A percentile compares a stretch with the other conserved stretches of the same genome.
Evolutionary conservation across 2,888 invertebrate genomes (phyloP).

Genomic region (Pedicia rivosa): DNA sequence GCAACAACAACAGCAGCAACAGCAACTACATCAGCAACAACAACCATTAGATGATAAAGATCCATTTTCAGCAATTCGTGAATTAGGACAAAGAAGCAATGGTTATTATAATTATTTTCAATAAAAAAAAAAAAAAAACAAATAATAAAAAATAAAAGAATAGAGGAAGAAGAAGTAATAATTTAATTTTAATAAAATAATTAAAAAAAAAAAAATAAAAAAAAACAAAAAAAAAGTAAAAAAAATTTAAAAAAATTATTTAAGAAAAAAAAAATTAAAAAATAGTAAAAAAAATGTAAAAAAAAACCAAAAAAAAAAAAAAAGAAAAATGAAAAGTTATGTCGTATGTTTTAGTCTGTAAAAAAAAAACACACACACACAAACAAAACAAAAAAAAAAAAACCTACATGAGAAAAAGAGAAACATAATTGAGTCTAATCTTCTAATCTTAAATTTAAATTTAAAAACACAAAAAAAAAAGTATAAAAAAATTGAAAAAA

Average conservation of each 20-base stretch:
- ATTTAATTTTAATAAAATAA: not conserved
- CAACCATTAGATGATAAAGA: constrained; percentile 25
- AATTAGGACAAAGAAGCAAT: constrained; percentile 32
- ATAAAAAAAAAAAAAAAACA: constrained; percentile 18
- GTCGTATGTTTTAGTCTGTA: too few species aligned
- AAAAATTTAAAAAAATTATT: constrained; percentile 5
- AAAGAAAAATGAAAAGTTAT: too few species aligned
- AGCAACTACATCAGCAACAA: constrained; percentile 14
- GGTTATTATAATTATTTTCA: constrained; percentile 42
- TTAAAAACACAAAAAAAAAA: too few species aligned
- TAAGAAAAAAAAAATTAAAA: constrained; percentile 4
- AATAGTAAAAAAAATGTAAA: constrained; percentile 7
- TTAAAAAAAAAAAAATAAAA: constrained; percentile 4
- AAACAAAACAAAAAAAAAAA: too few species aligned
- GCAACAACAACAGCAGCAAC: constrained; percentile 12
- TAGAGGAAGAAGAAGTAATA: not conserved
- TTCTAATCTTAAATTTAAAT: too few species aligned
- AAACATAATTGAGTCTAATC: too few species aligned
- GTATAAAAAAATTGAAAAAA: constrained; percentile 4
- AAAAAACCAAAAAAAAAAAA: too few species aligned
- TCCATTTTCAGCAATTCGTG: constrained; percentile 34
- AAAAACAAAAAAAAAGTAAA: too few species aligned
- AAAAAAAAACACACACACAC: too few species aligned
- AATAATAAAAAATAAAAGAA: not conserved
- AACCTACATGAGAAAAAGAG: too few species aligned